Evolutionary conservation across 2,888 invertebrate genomes (phyloP).

Genomic region (Crematogaster levior): DNA sequence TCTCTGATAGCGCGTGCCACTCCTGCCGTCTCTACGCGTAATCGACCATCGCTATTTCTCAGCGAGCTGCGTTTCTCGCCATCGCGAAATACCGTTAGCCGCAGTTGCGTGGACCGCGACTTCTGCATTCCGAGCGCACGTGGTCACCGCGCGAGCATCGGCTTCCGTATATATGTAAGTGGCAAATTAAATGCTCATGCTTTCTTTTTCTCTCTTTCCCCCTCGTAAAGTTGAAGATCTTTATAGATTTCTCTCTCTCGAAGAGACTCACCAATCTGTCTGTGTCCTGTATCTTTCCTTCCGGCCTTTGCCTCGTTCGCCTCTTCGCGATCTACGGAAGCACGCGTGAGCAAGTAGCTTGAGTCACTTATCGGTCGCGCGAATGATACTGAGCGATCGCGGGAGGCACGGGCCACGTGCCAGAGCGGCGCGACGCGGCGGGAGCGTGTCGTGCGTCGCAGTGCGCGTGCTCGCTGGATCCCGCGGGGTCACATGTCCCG

Average conservation of each 20-base stretch:
- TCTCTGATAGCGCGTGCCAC: conserved; percentile 4
- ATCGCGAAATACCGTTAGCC: conserved; percentile 35
- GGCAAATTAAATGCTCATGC: background rate
- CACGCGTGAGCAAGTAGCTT: conserved; percentile 19
- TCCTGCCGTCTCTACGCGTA: background rate
- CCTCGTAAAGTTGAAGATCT: background rate
- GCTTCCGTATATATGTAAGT: background rate
- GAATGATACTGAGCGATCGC: conserved; percentile 60
- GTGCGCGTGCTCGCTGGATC: conserved; percentile 65
- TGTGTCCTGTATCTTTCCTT: background rate
- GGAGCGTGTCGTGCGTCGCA: conserved; percentile 57
- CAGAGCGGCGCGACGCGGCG: conserved; percentile 44
- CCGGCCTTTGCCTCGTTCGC: background rate
- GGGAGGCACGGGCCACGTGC: conserved; percentile 66
- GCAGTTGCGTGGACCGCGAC: background rate
- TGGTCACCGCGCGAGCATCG: conserved; percentile 30
- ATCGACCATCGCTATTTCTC: background rate
- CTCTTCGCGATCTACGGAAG: background rate
- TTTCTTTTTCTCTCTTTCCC: background rate
- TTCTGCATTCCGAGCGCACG: conserved; percentile 33
- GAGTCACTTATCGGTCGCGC: conserved; percentile 48
- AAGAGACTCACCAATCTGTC: conserved; percentile 36
- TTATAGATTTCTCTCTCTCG: no score
- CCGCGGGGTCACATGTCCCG: conserved; percentile 27
- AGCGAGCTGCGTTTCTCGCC: background rate